These are phyloP conservation scores for Parasteatoda tepidariorum DNA, from an alignment of 1,140 invertebrate species.

Conservation along the genomic window DNA sequence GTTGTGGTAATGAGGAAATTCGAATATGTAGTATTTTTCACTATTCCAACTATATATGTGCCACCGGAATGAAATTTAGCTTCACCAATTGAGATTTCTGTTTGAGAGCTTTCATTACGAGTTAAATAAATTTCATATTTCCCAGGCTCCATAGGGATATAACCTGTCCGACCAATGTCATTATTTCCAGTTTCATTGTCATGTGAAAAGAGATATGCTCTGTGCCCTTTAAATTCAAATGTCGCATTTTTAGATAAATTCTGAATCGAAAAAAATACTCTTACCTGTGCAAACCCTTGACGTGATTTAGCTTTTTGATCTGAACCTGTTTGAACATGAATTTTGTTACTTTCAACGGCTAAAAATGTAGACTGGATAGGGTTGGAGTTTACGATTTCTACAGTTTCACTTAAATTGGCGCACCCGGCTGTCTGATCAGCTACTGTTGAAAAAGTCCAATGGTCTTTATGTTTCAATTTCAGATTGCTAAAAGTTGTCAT, in stretches of 20 bases:
- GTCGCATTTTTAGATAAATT: neutral
- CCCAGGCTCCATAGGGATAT: neutral
- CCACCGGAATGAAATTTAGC: neutral
- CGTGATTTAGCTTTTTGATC: neutral
- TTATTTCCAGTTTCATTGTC: neutral
- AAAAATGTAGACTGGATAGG: no score
- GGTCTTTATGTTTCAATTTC: neutral
- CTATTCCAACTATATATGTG: neutral
- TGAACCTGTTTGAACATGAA: no score
- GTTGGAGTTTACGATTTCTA: no score
- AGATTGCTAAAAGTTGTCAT: neutral
- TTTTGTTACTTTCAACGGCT: neutral
- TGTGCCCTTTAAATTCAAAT: neutral
- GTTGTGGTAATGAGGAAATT: neutral
- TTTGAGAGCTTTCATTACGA: neutral
- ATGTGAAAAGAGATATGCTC: neutral
- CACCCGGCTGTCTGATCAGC: no score
- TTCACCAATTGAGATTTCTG: neutral
- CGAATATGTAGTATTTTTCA: neutral
- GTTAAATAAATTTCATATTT: neutral
- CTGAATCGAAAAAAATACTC: neutral
- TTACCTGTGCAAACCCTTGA: neutral
- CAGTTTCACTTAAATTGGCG: no score
- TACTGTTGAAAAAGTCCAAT: no score
- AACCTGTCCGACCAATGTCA: neutral